Base-by-base conservation (phyloP, 2,888 invertebrate genomes). In the Troglohyphantes excavatus region DNA sequence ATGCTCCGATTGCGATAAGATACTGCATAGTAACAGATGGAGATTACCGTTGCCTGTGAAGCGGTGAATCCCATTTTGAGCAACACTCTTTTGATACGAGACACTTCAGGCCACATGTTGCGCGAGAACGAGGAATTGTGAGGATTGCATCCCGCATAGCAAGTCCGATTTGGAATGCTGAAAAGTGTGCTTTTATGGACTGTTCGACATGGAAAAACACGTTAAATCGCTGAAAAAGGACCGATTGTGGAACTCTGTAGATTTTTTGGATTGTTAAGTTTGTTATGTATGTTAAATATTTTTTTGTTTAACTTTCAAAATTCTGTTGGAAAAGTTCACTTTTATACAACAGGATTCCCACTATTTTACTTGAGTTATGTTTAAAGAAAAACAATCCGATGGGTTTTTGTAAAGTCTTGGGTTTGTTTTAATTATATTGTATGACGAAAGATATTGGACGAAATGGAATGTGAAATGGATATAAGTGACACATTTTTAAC, bases 61-160 rank as follows among this genome's bases (percentile, higher is more conserved):
- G 13, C 2, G 27, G 21, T 43, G 63, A 76, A 76, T 85, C 39
- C 43, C 19, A 86, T 78, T 78, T 63, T 29, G 13, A 13, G 17
- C 23, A 26, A 70, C 70, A 76, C 73, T 67, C 73, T 85, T 78
- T 78, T 86, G 39, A 76, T 67, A 27, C 53, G 68, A 68, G 68
- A 85, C 61, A 67, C 68, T 85, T 85, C 67, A 33, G 2, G 76
- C 65, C 67, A 85, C 75, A 72, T 85, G 85, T 53, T 76, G 75
- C 72, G 23, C 72, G 23, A 11, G 27, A 11, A 11, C 2, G 39
- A 27, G 27, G 63, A 63, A n/a, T 17, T 67, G 53, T 13, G 33
- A 7, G 53, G 46, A 67, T 29, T 6, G 63, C 6, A 59, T n/a
- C n/a, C 26, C 61, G 26, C 79, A 43, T 46, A n/a, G 59, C 72